phyloP scores from a whole-genome alignment of 2,888 invertebrate species.

The Polia nebulosa region DNA sequence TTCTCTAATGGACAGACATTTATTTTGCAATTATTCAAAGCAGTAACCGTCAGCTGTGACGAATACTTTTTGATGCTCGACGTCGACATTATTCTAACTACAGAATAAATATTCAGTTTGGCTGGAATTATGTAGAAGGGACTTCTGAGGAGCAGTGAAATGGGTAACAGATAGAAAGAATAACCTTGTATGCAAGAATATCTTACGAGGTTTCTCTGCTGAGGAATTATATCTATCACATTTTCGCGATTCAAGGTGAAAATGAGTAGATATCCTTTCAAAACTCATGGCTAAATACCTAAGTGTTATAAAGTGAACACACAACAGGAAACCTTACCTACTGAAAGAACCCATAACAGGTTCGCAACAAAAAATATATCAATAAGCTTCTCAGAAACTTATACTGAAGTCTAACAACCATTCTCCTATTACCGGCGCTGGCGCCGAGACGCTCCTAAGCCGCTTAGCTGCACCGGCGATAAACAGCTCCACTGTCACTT shows the following conservation, averaged over 20 bases:
- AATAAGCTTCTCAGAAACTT: constrained; percentile 35
- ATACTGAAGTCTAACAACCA: constrained; percentile 45
- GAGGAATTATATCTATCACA: neutral
- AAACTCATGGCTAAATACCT: too few species aligned
- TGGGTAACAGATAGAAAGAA: constrained; percentile 32
- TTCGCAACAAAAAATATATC: constrained; percentile 27
- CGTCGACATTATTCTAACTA: constrained; percentile 55
- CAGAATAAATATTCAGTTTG: constrained; percentile 59
- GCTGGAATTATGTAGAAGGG: constrained; percentile 51
- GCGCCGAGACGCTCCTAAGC: constrained; percentile 32
- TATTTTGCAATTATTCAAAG: constrained; percentile 62
- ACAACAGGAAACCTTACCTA: constrained; percentile 24
- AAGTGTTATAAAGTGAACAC: too few species aligned
- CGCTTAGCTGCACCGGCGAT: constrained; percentile 30
- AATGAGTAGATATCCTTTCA: neutral
- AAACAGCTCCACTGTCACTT: constrained; percentile 29
- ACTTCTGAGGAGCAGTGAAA: constrained; percentile 33
- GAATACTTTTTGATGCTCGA: constrained; percentile 55
- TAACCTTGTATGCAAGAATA: constrained; percentile 10
- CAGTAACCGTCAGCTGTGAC: constrained; percentile 58
- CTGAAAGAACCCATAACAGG: neutral
- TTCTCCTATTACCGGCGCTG: constrained; percentile 37
- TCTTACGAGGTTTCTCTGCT: neutral
- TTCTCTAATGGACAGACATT: constrained; percentile 49
- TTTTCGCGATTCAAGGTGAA: neutral